Conservation (phyloP, 2,888 invertebrate genomes). For the Pyrochroa serraticornis region DNA sequence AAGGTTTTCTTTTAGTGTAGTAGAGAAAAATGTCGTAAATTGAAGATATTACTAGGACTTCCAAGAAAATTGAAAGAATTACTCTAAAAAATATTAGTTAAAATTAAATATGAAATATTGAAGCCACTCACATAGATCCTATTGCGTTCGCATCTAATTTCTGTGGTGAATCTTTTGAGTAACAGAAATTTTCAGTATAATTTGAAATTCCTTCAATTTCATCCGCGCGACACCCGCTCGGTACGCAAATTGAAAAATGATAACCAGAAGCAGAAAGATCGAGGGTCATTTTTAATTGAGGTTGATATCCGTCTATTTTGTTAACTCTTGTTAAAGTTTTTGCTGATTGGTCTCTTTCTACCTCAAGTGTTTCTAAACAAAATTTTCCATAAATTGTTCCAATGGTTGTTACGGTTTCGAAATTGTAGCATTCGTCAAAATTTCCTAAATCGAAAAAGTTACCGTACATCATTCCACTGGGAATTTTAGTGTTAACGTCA, state of each 20-base stretch:
- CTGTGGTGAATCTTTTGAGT: background rate
- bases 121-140: constrained; percentile 4
- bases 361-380: constrained; percentile 14
- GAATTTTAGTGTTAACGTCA: constrained; percentile 13
- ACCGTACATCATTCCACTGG: constrained; percentile 8
- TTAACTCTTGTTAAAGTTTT: background rate
- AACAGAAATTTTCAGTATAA: constrained; percentile 11
- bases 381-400: constrained; percentile 12
- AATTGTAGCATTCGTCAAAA: constrained; percentile 19
- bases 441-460: constrained; percentile 24
- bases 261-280: background rate
- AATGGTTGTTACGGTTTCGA: background rate
- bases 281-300: background rate
- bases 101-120: background rate
- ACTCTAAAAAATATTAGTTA: constrained; percentile 1
- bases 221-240: constrained; percentile 3
- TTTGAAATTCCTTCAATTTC: background rate
- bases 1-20: constrained; percentile 28
- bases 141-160: background rate
- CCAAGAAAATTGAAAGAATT: constrained; percentile 15
- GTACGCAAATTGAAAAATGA: constrained; percentile 5
- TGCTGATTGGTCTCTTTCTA: background rate
- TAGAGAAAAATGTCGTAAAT: constrained; percentile 30
- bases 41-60: constrained; percentile 31
- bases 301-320: background rate